A percentile compares a stretch with the other conserved stretches of the same genome.
Evolutionary conservation across 2,888 invertebrate genomes (phyloP).

Genomic region (Xestoiulus laeticollis): DNA sequence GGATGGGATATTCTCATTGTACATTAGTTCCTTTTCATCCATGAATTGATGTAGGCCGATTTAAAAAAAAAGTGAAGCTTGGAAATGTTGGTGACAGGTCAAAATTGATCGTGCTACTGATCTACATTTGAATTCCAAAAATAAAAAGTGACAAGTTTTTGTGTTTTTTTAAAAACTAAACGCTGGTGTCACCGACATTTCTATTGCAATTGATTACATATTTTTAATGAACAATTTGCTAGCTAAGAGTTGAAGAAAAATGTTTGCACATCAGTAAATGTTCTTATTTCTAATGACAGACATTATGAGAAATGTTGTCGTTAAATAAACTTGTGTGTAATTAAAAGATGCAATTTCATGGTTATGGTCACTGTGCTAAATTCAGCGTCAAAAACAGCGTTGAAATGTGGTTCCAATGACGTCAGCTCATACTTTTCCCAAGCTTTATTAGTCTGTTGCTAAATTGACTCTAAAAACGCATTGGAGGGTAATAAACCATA

Average conservation of each 20-base stretch:
- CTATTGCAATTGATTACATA: no score
- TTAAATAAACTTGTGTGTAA: not conserved
- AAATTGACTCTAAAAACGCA: not conserved
- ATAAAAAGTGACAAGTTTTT: not conserved
- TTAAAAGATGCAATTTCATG: not conserved
- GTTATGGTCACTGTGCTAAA: not conserved
- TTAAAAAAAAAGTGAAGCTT: not conserved
- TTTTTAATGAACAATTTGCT: no score
- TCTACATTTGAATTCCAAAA: not conserved
- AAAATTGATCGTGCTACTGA: slow-evolving; percentile 9
- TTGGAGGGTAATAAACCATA: not conserved
- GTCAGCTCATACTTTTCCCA: not conserved
- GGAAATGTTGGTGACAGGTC: not conserved
- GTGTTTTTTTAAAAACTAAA: not conserved
- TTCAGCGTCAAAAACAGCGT: not conserved
- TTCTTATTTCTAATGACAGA: not conserved
- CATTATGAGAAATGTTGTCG: not conserved
- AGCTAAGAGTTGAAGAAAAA: no score
- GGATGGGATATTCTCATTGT: not conserved
- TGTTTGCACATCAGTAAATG: not conserved
- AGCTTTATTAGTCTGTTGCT: not conserved
- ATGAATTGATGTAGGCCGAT: not conserved
- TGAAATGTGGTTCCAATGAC: not conserved
- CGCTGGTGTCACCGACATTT: no score
- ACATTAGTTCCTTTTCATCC: not conserved